phyloP scores from a whole-genome alignment of 2,797 vertebrate genomes.

The Danio tinwini region DNA sequence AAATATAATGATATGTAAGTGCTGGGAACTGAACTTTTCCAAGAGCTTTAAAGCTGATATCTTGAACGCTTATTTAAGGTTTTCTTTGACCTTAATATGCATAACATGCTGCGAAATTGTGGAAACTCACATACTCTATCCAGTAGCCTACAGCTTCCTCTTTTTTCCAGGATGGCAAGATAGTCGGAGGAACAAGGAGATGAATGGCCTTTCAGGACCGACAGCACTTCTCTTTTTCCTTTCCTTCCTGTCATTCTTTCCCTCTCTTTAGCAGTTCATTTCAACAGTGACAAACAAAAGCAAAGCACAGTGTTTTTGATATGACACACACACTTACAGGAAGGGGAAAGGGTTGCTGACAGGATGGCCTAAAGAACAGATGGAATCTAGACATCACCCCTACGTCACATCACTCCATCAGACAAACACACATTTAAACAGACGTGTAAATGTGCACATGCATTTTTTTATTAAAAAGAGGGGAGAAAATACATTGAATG shows the following conservation, averaged over 20 bases:
- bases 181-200: slow-evolving; percentile 26
- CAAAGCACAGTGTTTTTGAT: slow-evolving; percentile 26
- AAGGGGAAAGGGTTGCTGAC: slow-evolving; percentile 51
- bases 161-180: slow-evolving; percentile 24
- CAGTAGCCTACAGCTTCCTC: slow-evolving; percentile 9
- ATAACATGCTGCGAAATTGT: not conserved
- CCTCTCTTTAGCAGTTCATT: slow-evolving; percentile 34
- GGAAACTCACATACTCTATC: not conserved
- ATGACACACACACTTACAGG: slow-evolving; percentile 47
- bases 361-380: slow-evolving; percentile 56
- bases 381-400: slow-evolving; percentile 48
- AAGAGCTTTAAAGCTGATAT: slow-evolving; percentile 30
- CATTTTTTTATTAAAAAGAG: no score
- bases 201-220: not conserved
- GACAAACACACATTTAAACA: slow-evolving; percentile 6
- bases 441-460: not conserved
- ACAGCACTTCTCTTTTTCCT: slow-evolving; percentile 30
- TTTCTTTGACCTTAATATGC: slow-evolving; percentile 30
- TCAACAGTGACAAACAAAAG: slow-evolving; percentile 58
- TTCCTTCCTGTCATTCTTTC: slow-evolving; percentile 44
- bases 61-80: not conserved
- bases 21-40: slow-evolving; percentile 1
- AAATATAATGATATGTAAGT: slow-evolving; percentile 6
- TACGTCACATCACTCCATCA: slow-evolving; percentile 24
- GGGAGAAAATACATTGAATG: no score